These are phyloP conservation scores for Cephus cinctus DNA, from an alignment of 1,140 invertebrate genomes.

Conservation along the genomic window DNA sequence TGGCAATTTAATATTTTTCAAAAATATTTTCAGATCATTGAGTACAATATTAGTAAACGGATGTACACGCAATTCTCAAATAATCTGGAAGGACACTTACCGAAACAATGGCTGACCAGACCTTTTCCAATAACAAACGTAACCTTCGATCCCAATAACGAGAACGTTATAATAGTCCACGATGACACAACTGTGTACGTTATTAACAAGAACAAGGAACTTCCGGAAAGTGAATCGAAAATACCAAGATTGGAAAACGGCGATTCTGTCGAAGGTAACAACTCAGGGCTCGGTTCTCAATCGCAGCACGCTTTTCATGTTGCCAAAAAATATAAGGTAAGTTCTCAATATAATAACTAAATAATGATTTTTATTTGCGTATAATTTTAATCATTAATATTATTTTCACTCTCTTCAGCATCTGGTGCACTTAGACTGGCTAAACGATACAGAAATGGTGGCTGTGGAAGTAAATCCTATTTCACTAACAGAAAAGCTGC, in stretches of 20 bases:
- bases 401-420: slow-evolving; percentile 59
- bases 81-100: slow-evolving; percentile 51
- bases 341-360: slow-evolving; percentile 13
- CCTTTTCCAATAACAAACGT: slow-evolving; percentile 59
- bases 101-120: slow-evolving; percentile 52
- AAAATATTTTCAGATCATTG: slow-evolving; percentile 68
- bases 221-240: slow-evolving; percentile 41
- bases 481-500: slow-evolving; percentile 61
- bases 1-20: no score
- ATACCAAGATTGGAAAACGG: slow-evolving; percentile 46
- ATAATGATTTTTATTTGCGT: slow-evolving; percentile 8
- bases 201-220: slow-evolving; percentile 59
- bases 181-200: slow-evolving; percentile 64
- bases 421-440: slow-evolving; percentile 61
- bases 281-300: slow-evolving; percentile 35
- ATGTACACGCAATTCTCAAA: slow-evolving; percentile 61
- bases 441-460: slow-evolving; percentile 63
- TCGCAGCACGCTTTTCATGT: slow-evolving; percentile 46
- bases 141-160: slow-evolving; percentile 58
- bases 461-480: slow-evolving; percentile 68
- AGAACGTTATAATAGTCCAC: slow-evolving; percentile 64
- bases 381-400: slow-evolving; percentile 1
- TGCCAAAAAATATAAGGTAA: slow-evolving; percentile 56
- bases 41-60: slow-evolving; percentile 63
- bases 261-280: slow-evolving; percentile 43